Evolutionary conservation across 1,140 invertebrate genomes (phyloP).

Genomic region (Euwallacea fornicatus): DNA sequence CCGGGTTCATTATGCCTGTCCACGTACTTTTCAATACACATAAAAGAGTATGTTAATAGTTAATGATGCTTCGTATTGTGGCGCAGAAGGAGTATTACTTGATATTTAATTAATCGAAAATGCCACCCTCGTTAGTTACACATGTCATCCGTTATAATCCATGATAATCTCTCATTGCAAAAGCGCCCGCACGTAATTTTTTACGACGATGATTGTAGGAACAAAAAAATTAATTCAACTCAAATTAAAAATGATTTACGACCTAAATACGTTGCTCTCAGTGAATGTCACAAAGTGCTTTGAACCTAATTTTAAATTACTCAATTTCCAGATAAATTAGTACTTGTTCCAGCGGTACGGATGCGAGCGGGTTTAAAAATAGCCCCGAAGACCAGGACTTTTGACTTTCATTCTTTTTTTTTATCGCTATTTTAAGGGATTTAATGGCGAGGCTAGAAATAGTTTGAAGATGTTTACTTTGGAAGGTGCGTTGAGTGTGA

Average conservation of each 20-base stretch:
- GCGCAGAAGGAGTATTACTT: too few species aligned
- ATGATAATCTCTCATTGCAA: neutral
- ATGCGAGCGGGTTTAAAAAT: neutral
- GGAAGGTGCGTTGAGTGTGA: too few species aligned
- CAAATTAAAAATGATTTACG: slow-evolving; percentile 1
- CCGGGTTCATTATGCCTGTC: too few species aligned
- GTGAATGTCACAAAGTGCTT: slow-evolving; percentile 6
- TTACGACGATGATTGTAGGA: neutral
- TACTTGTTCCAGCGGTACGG: neutral
- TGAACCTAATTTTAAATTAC: slow-evolving; percentile 13
- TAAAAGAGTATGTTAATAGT: too few species aligned
- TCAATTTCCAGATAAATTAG: slow-evolving; percentile 12
- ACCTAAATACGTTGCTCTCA: slow-evolving; percentile 5
- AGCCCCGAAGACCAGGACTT: neutral
- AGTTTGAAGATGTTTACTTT: too few species aligned
- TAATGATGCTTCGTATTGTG: too few species aligned
- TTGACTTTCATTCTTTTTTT: neutral
- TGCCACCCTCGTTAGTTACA: too few species aligned
- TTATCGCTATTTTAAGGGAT: too few species aligned
- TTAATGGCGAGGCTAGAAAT: too few species aligned
- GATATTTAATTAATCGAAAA: too few species aligned
- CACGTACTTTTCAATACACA: too few species aligned
- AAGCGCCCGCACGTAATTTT: neutral
- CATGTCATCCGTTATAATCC: neutral
- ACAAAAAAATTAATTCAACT: neutral